Percentiles rank a stretch among this genome's conserved stretches.
These are phyloP conservation scores for Eupithecia subfuscata DNA, from an alignment of 2,888 invertebrate species.

Conservation along the genomic window DNA sequence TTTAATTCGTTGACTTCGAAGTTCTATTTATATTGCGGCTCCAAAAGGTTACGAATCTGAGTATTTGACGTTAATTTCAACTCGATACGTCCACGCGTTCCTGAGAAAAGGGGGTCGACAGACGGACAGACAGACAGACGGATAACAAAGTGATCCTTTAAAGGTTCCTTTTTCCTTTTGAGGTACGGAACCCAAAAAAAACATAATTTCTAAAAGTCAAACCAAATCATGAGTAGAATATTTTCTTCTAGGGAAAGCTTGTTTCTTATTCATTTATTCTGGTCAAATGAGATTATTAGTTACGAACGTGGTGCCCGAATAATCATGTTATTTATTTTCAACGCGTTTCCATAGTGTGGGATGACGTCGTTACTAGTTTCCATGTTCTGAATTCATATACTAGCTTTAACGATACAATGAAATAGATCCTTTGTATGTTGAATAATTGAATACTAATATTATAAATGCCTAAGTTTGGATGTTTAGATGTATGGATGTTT, in stretches of 20 bases:
- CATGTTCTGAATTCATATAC: slow-evolving; percentile 41
- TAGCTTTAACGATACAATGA: not conserved
- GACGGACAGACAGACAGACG: too few species aligned
- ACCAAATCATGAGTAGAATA: slow-evolving; percentile 11
- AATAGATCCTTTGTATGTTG: not conserved
- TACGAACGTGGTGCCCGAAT: slow-evolving; percentile 14
- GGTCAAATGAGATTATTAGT: slow-evolving; percentile 22
- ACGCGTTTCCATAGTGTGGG: slow-evolving; percentile 36
- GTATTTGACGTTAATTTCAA: too few species aligned
- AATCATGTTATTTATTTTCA: slow-evolving; percentile 26
- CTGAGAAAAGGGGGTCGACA: too few species aligned
- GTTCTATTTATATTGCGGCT: too few species aligned
- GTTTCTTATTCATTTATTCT: slow-evolving; percentile 28
- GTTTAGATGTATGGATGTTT: too few species aligned
- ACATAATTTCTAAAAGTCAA: not conserved
- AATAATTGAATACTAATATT: not conserved
- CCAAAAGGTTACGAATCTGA: too few species aligned
- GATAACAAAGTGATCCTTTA: too few species aligned
- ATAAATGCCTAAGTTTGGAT: too few species aligned
- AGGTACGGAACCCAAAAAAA: too few species aligned
- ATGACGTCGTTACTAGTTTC: slow-evolving; percentile 37
- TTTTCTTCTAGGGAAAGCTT: not conserved
- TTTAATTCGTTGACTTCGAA: too few species aligned
- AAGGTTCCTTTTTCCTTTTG: too few species aligned
- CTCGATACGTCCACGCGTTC: too few species aligned